phyloP scores from a whole-genome alignment of 2,888 invertebrate species.

The Chrysodeixis includens region DNA sequence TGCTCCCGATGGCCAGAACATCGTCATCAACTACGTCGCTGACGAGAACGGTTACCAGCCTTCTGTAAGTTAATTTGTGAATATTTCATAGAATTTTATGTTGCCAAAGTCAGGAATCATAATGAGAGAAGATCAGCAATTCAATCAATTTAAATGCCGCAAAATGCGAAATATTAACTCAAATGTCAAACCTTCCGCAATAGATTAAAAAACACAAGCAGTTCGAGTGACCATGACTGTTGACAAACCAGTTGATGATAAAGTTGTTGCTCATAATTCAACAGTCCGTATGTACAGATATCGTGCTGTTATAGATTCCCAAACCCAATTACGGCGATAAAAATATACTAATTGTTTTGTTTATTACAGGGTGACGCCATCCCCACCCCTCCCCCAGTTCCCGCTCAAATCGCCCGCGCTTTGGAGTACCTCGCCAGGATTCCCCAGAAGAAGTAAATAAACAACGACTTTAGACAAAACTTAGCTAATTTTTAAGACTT shows the following conservation, averaged over 20 bases:
- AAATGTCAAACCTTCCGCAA: slow-evolving; percentile 14
- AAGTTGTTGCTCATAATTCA: slow-evolving; percentile 6
- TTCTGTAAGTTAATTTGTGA: slow-evolving; percentile 72
- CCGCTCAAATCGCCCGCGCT: slow-evolving; percentile 84
- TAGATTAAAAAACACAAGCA: background rate
- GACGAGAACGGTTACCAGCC: slow-evolving; percentile 92
- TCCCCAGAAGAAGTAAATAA: slow-evolving; percentile 56
- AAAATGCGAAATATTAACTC: too few species aligned
- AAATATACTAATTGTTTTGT: slow-evolving; percentile 19
- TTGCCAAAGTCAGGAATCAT: too few species aligned
- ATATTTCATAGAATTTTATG: background rate
- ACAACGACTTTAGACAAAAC: slow-evolving; percentile 7
- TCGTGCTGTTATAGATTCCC: too few species aligned
- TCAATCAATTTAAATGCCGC: too few species aligned
- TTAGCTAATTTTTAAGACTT: slow-evolving; percentile 12
- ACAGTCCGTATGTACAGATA: too few species aligned
- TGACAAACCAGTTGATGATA: too few species aligned
- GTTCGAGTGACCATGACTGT: too few species aligned
- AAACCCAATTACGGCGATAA: too few species aligned
- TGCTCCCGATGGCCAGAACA: slow-evolving; percentile 90
- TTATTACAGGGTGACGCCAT: slow-evolving; percentile 78
- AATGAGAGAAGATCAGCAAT: too few species aligned
- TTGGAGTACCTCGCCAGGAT: slow-evolving; percentile 70
- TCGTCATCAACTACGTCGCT: slow-evolving; percentile 90
- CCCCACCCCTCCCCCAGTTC: slow-evolving; percentile 87